phyloP scores from a whole-genome alignment of 2,797 vertebrate genomes.

The Hephaestus fuliginosus region DNA sequence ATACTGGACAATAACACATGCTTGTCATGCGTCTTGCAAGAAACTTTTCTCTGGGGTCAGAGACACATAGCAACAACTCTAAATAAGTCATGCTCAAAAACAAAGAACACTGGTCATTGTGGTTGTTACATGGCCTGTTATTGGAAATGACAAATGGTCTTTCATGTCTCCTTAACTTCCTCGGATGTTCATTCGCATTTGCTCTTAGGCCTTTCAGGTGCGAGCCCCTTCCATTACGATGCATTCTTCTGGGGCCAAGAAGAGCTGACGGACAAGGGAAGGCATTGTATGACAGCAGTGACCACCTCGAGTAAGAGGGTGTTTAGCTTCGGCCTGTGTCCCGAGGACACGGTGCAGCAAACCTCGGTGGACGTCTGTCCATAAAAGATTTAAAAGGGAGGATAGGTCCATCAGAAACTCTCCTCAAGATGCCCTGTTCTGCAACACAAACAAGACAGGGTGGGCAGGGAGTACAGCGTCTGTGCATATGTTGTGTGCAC shows the following conservation, averaged over 20 bases:
- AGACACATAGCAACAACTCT: conserved; percentile 53
- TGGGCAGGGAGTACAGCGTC: conserved; percentile 36
- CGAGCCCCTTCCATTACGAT: conserved; percentile 78
- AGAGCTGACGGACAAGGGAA: conserved; percentile 57
- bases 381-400: conserved; percentile 91
- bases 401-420: conserved; percentile 82
- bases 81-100: conserved; percentile 76
- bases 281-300: conserved; percentile 74
- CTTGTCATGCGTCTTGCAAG: not conserved
- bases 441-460: conserved; percentile 58
- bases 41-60: conserved; percentile 55
- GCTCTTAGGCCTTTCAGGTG: conserved; percentile 69
- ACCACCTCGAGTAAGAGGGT: conserved; percentile 84
- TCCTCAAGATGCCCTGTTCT: conserved; percentile 57
- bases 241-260: conserved; percentile 64
- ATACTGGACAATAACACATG: not conserved
- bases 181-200: conserved; percentile 62
- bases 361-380: conserved; percentile 86
- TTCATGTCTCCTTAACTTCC: conserved; percentile 75
- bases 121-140: conserved; percentile 69
- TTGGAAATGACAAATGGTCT: conserved; percentile 81
- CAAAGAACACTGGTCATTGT: conserved; percentile 66
- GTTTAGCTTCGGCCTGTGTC: conserved; percentile 90
- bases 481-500: conserved; percentile 54
- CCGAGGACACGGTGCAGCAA: conserved; percentile 86